phyloP scores from a whole-genome alignment of 2,888 invertebrate genomes.

The Rhorus exstirpatorius region DNA sequence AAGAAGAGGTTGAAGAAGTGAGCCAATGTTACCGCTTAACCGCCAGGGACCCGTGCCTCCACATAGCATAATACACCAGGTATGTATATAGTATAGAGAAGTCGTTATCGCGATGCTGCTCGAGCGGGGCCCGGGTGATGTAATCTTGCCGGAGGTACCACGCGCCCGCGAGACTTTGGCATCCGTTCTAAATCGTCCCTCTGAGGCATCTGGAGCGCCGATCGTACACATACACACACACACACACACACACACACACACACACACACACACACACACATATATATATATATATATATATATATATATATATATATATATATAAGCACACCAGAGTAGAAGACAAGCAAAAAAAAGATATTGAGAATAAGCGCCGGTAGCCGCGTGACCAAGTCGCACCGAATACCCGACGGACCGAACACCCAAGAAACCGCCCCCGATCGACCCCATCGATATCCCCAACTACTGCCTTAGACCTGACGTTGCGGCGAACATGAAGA shows the following conservation, averaged over 20 bases:
- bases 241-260: not conserved
- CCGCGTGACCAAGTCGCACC: conserved; percentile 55
- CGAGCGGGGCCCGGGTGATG: conserved; percentile 55
- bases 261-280: not conserved
- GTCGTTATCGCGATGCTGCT: conserved; percentile 68
- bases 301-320: not conserved
- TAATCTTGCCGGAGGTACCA: conserved; percentile 55
- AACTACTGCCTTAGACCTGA: conserved; percentile 17
- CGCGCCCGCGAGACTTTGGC: conserved; percentile 60
- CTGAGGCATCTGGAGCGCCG: conserved; percentile 63
- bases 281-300: not conserved
- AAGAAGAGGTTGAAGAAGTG: conserved; percentile 31
- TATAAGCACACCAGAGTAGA: conserved; percentile 16
- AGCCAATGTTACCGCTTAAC: conserved; percentile 60
- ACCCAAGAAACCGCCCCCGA: conserved; percentile 66
- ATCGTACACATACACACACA: not conserved
- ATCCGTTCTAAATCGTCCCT: conserved; percentile 62
- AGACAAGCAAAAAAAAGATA: conserved; percentile 36
- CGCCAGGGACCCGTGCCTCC: conserved; percentile 54
- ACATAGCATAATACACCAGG: conserved; percentile 57
- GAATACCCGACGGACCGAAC: conserved; percentile 45
- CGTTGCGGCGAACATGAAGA: conserved; percentile 40
- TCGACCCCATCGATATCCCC: conserved; percentile 64
- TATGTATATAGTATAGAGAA: conserved; percentile 38
- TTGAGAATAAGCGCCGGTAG: conserved; percentile 61